Conservation (phyloP, 2,888 invertebrate genomes). For the Cerastis leucographa region DNA sequence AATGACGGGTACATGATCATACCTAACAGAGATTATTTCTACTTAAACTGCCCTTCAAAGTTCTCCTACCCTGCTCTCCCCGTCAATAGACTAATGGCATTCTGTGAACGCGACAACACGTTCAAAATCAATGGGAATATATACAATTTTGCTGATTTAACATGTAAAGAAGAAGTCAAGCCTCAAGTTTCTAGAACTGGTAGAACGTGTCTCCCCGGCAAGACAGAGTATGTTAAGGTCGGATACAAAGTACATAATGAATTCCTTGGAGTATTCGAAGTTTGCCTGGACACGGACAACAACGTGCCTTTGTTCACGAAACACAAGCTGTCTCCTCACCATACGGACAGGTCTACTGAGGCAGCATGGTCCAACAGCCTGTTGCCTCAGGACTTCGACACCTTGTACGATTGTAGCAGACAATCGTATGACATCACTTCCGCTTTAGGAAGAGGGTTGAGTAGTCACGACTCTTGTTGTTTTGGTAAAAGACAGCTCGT, state of each 20-base stretch:
- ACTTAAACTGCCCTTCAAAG: constrained; percentile 70
- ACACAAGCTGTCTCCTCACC: constrained; percentile 59
- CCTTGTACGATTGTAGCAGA: constrained; percentile 70
- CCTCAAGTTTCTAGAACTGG: constrained; percentile 61
- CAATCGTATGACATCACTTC: constrained; percentile 67
- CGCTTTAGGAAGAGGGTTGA: constrained; percentile 58
- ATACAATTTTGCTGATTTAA: constrained; percentile 71
- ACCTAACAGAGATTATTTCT: constrained; percentile 60
- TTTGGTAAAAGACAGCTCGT: constrained; percentile 77
- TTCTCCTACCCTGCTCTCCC: constrained; percentile 63
- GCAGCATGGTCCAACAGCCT: constrained; percentile 66
- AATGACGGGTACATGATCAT: constrained; percentile 67
- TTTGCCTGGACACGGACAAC: constrained; percentile 72
- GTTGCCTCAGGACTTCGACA: constrained; percentile 65
- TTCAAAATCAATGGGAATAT: constrained; percentile 63
- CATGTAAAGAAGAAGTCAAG: constrained; percentile 69
- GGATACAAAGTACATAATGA: constrained; percentile 62
- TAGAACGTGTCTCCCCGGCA: constrained; percentile 58
- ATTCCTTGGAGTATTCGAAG: constrained; percentile 71
- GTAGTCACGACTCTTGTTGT: constrained; percentile 71
- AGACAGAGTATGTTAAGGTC: constrained; percentile 70
- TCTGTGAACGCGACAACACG: constrained; percentile 68
- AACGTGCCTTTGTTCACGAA: constrained; percentile 72
- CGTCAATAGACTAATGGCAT: too few species aligned
- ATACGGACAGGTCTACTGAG: constrained; percentile 57